Conservation (phyloP, 2,113 vertebrate species). For the Ptychochromis oligacanthus region DNA sequence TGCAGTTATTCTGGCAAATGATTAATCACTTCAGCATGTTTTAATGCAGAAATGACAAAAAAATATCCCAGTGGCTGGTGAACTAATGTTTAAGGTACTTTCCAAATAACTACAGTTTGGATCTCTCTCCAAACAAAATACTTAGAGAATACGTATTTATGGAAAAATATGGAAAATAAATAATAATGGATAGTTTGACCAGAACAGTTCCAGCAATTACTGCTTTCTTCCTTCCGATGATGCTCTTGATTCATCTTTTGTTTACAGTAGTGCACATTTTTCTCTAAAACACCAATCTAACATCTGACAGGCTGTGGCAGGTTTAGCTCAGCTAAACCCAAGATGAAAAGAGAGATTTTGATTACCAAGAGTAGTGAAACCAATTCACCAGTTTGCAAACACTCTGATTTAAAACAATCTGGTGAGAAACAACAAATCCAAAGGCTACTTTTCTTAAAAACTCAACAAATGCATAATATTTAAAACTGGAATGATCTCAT, state of each 20-base stretch:
- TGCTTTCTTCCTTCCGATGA: neutral
- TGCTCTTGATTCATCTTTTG: neutral
- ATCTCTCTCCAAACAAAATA: neutral
- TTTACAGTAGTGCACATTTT: neutral
- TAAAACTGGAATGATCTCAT: no score
- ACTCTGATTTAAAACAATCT: neutral
- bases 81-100: neutral
- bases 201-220: neutral
- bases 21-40: neutral
- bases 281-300: neutral
- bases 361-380: slow-evolving; percentile 4
- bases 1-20: neutral
- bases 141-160: neutral
- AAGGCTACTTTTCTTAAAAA: no score
- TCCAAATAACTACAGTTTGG: neutral
- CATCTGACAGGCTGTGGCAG: neutral
- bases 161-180: neutral
- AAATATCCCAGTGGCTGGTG: neutral
- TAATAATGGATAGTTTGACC: neutral
- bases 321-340: neutral
- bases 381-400: neutral
- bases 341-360: neutral
- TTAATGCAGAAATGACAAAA: neutral
- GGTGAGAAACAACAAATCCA: no score
- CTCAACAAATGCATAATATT: no score